phyloP scores from a whole-genome alignment of 2,113 vertebrate genomes.

The Rousettus leschenaultii region DNA sequence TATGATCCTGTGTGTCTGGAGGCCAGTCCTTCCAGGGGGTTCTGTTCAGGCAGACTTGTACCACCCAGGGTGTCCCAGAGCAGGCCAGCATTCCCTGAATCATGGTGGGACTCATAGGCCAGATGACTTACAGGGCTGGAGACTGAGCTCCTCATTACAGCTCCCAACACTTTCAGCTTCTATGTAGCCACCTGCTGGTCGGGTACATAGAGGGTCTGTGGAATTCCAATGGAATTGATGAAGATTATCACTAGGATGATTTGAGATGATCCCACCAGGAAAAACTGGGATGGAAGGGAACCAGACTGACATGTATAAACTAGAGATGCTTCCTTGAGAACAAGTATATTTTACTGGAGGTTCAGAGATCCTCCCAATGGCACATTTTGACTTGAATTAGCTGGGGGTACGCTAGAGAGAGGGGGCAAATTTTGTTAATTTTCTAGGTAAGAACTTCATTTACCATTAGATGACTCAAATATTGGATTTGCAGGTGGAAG shows the following conservation, averaged over 20 bases:
- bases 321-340: neutral
- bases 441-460: constrained; percentile 12
- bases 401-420: neutral
- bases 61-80: neutral
- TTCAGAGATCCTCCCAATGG: neutral
- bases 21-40: neutral
- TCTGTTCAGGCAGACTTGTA: neutral
- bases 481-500: neutral
- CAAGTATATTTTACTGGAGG: neutral
- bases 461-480: neutral
- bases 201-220: neutral
- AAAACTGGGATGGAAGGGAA: neutral
- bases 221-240: neutral
- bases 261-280: neutral
- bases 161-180: neutral
- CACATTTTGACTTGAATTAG: neutral
- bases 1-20: too few relatives aligned
- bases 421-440: neutral
- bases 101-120: neutral
- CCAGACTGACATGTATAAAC: neutral
- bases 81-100: neutral
- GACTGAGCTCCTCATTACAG: neutral
- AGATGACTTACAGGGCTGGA: neutral
- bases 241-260: neutral
- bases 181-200: neutral